Conservation (phyloP, 2,888 invertebrate genomes). For the Clitarchus hookeri region DNA sequence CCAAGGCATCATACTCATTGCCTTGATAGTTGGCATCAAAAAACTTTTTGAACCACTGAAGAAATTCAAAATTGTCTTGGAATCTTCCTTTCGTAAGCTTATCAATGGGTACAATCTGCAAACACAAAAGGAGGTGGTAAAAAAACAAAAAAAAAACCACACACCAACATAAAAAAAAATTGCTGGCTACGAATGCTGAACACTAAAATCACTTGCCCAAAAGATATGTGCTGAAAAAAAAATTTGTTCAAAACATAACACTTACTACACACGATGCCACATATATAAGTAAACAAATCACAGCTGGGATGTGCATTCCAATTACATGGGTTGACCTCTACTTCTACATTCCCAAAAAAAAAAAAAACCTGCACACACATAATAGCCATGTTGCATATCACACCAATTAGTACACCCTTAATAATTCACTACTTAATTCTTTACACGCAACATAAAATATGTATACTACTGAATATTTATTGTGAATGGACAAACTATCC, state of each 20-base stretch:
- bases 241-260: neutral
- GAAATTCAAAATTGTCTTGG: constrained; percentile 99
- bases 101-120: constrained; percentile 91
- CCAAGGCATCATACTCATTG: constrained; percentile 88
- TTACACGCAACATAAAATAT: too few relatives aligned
- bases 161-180: constrained; percentile 29
- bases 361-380: neutral
- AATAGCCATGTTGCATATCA: neutral
- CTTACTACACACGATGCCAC: neutral
- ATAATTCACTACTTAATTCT: too few relatives aligned
- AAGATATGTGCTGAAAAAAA: neutral
- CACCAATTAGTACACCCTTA: neutral
- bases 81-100: constrained; percentile 96
- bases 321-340: neutral
- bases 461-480: too few relatives aligned
- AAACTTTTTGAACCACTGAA: constrained; percentile 99
- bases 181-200: neutral
- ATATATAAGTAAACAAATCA: constrained; percentile 5
- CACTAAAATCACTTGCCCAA: neutral
- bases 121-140: constrained; percentile 45
- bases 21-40: constrained; percentile 99
- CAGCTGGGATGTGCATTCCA: neutral
- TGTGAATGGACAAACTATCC: too few relatives aligned
- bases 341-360: neutral
- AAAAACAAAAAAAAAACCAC: constrained; percentile 31